Evolutionary conservation across 2,888 invertebrate genomes (phyloP), one percentile per base, ranked within the genome.

Genomic region (Julus scanicus): DNA sequence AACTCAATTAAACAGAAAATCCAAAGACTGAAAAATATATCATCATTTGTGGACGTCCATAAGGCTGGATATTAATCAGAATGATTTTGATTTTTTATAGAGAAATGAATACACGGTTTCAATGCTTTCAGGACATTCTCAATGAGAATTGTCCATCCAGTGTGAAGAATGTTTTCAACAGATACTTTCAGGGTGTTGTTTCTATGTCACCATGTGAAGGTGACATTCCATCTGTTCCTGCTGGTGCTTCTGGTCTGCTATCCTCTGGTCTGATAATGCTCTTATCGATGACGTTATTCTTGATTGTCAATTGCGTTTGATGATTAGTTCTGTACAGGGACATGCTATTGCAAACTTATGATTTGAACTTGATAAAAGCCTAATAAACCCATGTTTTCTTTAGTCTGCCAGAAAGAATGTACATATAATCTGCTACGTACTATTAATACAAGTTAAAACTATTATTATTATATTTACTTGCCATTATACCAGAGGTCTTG

Each of bases 121-220:
- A 80, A 2, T 80, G 80, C 37, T 80, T 80, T 37, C 0, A 37
- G 9, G 80, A 37, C 37, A 80, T 37, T 80, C 2, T 80, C 37
- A 8, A 37, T 5, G 2, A 17, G 8, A 6, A 37, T 37, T 80
- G 80, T 80, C 13, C 37, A 1, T 0, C 1, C 0, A 13, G 8
- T 29, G 80, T 80, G 80, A 9, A 29, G 3, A 2, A 37, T 80
- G 2, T 80, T 80, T 80, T 80, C 80, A 80, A 13, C 0, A 13
- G 11, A 8, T 80, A 80, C 37, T 80, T 80, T 13, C 13, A 80
- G 6, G 80, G 80, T 37, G 37, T 80, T 80, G 37, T 80, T 8
- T 80, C 80, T 37, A 80, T 80, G 80, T 80, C 80, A 13, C 80
- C 80, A 2, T 80, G 80, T n/a, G 3, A 63, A 17, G 63, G 63